These are phyloP conservation scores for Cacoxenus indagator DNA, from an alignment of 2,888 invertebrate species.

Conservation along the genomic window DNA sequence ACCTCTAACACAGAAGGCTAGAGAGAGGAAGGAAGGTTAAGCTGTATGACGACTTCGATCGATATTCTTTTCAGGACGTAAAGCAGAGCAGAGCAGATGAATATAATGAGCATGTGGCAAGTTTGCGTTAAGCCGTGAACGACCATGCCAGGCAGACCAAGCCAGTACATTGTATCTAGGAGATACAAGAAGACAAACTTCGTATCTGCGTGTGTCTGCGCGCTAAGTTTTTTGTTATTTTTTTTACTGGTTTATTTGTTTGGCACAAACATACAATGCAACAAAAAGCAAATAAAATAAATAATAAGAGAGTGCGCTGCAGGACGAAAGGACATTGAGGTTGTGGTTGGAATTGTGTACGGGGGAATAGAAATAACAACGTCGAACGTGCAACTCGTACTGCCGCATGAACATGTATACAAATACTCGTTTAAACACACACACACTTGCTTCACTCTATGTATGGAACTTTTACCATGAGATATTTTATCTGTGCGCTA, in stretches of 20 bases:
- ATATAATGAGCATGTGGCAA: slow-evolving; percentile 31
- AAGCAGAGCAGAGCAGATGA: slow-evolving; percentile 34
- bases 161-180: neutral
- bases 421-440: neutral
- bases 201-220: neutral
- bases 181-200: neutral
- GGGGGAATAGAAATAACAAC: no score
- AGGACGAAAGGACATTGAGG: no score
- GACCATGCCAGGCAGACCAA: no score
- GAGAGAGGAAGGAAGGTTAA: neutral
- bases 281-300: no score
- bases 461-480: neutral
- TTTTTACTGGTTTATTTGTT: neutral
- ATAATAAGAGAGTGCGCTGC: no score
- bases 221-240: neutral
- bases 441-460: neutral
- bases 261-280: no score
- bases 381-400: no score
- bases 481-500: neutral
- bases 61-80: no score
- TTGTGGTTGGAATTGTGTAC: no score
- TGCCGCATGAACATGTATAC: neutral
- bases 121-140: neutral
- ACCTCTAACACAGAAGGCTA: neutral
- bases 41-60: slow-evolving; percentile 17